Conservation (phyloP, 2,797 vertebrate species). For the Cynodonichthys magdalenae region DNA sequence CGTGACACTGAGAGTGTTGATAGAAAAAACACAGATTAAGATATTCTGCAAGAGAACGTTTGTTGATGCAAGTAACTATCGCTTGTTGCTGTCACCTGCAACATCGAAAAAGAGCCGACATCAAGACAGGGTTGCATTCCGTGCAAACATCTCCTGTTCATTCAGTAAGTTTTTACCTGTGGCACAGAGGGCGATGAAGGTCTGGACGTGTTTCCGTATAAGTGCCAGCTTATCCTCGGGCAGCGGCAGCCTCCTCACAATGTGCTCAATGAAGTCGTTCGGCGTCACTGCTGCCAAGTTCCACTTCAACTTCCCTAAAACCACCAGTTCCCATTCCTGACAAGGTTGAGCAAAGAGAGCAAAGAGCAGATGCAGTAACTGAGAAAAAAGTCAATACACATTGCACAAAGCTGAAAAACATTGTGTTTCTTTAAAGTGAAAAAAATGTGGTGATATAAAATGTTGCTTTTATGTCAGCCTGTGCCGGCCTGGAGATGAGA, state of each 20-base stretch:
- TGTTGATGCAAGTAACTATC: constrained; percentile 53
- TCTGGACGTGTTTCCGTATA: constrained; percentile 96
- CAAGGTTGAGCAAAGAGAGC: constrained; percentile 18
- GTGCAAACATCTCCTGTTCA: background rate
- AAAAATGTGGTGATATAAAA: constrained; percentile 29
- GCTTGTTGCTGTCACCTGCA: constrained; percentile 39
- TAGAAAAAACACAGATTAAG: constrained; percentile 42
- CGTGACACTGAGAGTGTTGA: constrained; percentile 37
- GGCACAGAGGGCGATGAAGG: constrained; percentile 95
- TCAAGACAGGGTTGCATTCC: constrained; percentile 1
- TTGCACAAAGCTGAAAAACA: background rate
- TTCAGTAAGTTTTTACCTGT: constrained; percentile 87
- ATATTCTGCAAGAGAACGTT: constrained; percentile 59
- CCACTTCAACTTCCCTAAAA: constrained; percentile 98
- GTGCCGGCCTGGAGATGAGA: constrained; percentile 38
- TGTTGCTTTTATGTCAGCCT: constrained; percentile 38
- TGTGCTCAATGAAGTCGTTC: constrained; percentile 96
- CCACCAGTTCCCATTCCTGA: constrained; percentile 96
- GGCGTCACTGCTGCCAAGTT: constrained; percentile 94
- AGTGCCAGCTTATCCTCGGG: constrained; percentile 90
- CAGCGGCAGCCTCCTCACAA: constrained; percentile 91
- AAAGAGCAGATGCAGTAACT: constrained; percentile 9
- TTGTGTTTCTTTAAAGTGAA: too few relatives aligned
- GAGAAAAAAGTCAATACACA: constrained; percentile 7
- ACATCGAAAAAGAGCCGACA: constrained; percentile 14